A percentile compares a stretch with the other conserved stretches of the same genome.
These are phyloP conservation scores for Tinea trinotella DNA, from an alignment of 2,888 invertebrate genomes.

Conservation along the genomic window DNA sequence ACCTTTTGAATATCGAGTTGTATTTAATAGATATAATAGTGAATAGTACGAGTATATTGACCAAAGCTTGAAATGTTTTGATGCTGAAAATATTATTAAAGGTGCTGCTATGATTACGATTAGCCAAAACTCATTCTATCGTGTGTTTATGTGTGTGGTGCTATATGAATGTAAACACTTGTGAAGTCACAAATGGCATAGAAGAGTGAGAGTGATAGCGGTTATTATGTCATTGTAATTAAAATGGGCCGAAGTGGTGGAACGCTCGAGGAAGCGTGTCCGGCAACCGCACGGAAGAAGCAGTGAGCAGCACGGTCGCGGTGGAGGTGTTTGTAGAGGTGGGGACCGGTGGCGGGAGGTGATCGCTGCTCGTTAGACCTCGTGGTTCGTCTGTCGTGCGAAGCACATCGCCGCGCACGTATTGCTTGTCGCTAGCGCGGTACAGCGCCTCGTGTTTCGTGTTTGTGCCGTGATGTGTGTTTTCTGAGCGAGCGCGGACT, in stretches of 20 bases:
- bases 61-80: too few relatives aligned
- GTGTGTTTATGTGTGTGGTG: too few relatives aligned
- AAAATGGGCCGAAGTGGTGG: constrained; percentile 27
- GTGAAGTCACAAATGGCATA: neutral
- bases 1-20: too few relatives aligned
- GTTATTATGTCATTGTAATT: constrained; percentile 47
- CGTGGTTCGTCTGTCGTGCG: constrained; percentile 30
- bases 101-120: too few relatives aligned
- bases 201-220: constrained; percentile 37
- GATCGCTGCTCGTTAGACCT: constrained; percentile 27
- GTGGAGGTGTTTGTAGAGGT: constrained; percentile 36
- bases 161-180: too few relatives aligned
- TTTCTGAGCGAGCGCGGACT: constrained; percentile 46
- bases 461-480: constrained; percentile 49
- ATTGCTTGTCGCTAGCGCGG: constrained; percentile 26
- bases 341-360: constrained; percentile 39
- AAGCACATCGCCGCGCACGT: constrained; percentile 31
- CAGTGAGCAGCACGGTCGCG: too few relatives aligned
- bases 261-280: constrained; percentile 6
- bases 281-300: constrained; percentile 23
- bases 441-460: constrained; percentile 29
- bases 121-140: too few relatives aligned
- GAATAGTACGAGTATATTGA: too few relatives aligned
- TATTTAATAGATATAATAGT: too few relatives aligned
- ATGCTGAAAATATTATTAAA: too few relatives aligned